Evolutionary conservation across 1,140 invertebrate species (phyloP).

Genomic region (Drosophila neocordata): DNA sequence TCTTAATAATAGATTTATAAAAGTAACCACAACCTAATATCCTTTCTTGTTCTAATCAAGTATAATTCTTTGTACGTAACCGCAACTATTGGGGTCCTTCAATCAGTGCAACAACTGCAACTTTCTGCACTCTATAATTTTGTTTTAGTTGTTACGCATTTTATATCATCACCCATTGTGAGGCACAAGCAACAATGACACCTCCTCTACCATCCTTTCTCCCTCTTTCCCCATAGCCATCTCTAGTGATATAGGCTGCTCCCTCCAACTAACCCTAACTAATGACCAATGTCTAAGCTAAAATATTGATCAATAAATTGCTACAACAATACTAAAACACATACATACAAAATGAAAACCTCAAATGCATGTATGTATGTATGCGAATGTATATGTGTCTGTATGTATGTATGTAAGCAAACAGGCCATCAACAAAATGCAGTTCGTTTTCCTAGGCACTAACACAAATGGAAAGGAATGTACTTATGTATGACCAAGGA

Average conservation of each 20-base stretch:
- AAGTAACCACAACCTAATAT: not conserved
- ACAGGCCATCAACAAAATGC: conserved; percentile 43
- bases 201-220: not conserved
- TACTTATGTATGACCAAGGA: conserved; percentile 10
- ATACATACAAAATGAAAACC: conserved; percentile 12
- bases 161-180: conserved; percentile 1
- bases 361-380: conserved; percentile 19
- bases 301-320: conserved; percentile 79
- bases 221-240: not conserved
- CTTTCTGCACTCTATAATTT: conserved; percentile 14
- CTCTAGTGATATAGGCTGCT: conserved; percentile 1
- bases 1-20: not conserved
- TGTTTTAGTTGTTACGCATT: conserved; percentile 23
- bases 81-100: not conserved
- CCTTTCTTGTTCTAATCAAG: not conserved
- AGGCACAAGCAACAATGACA: not conserved
- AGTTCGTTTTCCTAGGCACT: conserved; percentile 20
- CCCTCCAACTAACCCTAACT: conserved; percentile 48
- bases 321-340: conserved; percentile 42
- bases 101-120: not conserved
- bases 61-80: conserved; percentile 1
- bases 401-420: conserved; percentile 30
- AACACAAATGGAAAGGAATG: conserved; percentile 6
- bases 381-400: not conserved
- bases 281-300: conserved; percentile 60